Conservation (phyloP, 2,113 vertebrate genomes). For the Procavia capensis region DNA sequence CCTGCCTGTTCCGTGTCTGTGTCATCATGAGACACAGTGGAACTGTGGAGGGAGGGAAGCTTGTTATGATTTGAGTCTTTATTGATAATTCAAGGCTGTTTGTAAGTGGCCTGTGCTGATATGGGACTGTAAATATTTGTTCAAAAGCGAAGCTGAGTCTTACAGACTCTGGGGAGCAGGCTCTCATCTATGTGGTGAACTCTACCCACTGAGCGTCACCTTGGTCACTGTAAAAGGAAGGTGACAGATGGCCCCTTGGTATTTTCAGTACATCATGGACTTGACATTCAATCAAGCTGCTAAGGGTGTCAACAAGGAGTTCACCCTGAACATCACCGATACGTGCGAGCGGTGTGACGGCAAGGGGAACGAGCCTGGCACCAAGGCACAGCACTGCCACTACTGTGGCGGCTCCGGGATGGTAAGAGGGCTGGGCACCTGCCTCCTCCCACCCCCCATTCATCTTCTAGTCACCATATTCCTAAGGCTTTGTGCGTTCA, state of each 20-base stretch:
- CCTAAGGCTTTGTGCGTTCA: neutral
- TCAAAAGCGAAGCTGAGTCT: too few species aligned
- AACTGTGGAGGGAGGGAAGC: neutral
- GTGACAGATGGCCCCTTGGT: conserved; percentile 23
- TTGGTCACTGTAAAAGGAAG: neutral
- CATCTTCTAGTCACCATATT: neutral
- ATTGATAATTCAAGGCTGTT: neutral
- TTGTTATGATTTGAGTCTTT: neutral
- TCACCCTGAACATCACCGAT: conserved; percentile 91
- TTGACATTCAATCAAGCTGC: conserved; percentile 97
- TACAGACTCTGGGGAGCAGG: neutral
- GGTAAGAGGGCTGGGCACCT: conserved; percentile 85
- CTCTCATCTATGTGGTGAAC: neutral
- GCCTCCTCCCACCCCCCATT: rapidly evolving
- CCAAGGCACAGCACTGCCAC: conserved; percentile 94
- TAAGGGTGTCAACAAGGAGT: conserved; percentile 98
- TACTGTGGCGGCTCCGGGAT: conserved; percentile 95
- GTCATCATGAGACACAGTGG: neutral
- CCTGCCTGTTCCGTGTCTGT: neutral
- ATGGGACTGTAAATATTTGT: too few species aligned
- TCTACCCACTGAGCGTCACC: neutral
- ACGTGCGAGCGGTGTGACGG: conserved; percentile 94
- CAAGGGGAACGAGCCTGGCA: conserved; percentile 94
- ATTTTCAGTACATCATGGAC: conserved; percentile 94
- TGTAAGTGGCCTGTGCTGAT: neutral